Evolutionary conservation across 2,113 vertebrate genomes (phyloP).

Genomic region (Seriola aureovittata): DNA sequence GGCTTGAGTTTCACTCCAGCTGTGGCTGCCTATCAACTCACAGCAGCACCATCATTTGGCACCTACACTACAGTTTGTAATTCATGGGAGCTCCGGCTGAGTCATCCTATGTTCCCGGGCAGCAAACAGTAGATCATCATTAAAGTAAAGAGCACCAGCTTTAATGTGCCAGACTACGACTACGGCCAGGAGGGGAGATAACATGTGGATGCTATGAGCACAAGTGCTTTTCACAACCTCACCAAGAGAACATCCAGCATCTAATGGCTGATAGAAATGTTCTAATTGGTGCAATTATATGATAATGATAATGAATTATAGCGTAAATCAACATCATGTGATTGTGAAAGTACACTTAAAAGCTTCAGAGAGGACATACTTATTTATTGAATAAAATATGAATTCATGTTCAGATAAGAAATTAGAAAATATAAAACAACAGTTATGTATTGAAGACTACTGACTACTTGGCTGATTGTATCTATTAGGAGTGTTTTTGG

Average conservation of each 20-base stretch:
- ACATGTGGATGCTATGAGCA: not conserved
- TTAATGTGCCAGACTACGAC: not conserved
- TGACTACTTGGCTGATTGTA: not conserved
- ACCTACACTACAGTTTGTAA: constrained; percentile 4
- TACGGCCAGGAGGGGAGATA: constrained; percentile 4
- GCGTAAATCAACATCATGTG: not conserved
- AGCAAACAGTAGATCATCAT: not conserved
- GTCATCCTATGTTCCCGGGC: not conserved
- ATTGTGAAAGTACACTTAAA: not conserved
- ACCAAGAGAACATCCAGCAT: not conserved
- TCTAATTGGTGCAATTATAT: not conserved
- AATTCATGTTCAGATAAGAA: not conserved
- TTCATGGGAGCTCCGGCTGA: not conserved
- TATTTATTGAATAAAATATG: not conserved
- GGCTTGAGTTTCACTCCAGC: not conserved
- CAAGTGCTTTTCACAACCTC: constrained; percentile 5
- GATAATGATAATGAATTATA: not conserved
- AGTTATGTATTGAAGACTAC: too few relatives aligned
- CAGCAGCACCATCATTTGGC: not conserved
- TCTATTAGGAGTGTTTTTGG: not conserved
- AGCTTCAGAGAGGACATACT: not conserved
- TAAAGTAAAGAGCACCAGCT: not conserved
- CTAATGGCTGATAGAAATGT: not conserved
- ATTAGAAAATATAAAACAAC: too few relatives aligned
- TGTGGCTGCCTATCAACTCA: not conserved